Evolutionary conservation across 2,113 vertebrate species (phyloP), one percentile per base, ranked within the genome.

Genomic region (Apus apus): DNA sequence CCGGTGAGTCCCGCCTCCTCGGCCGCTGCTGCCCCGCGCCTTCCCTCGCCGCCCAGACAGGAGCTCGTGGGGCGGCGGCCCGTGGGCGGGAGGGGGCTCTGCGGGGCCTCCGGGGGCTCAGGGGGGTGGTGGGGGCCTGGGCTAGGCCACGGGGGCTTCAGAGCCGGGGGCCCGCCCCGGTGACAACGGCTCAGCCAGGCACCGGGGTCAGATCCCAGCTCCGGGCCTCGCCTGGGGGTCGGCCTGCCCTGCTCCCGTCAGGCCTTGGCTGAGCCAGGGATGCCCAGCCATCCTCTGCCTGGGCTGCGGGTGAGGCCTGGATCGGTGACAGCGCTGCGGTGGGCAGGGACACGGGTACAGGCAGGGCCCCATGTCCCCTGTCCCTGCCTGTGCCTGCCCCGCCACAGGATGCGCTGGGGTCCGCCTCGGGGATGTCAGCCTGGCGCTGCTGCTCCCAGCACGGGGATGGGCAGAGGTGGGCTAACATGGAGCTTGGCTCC

Each of bases 1-100:
- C 14, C 81, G 94, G 94, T 94, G 82, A 92, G 94, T 92, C 40
- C 66, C 13, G 70, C 64, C 36, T 32, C 65, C 57, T 43, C 72
- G 29, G 83, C 11, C 64, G 30, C 5, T 22, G 32, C 19, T 29
- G 62, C 53, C 43, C n/a, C 32, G 30, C 5, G 21, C 21, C 25
- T 19, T 38, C 27, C 9, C 50, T 38, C 32, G 53, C 26, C 32
- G 5, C 27, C 25, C n/a, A 6, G 50, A 34, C 32, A 29, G 26
- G 32, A 8, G 38, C 9, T 75, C 38, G 61, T 32, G 78, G 9
- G 25, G 32, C 21, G 25, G 21, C 43, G 22, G 43, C 50, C 14
- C 10, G 6, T 14, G 29, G 60, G 60, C 25, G 46, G 19, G 17
- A 25, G 36, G 22, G 68, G 48, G 4, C 20, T 71, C 34, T 30